Conservation (phyloP, 2,888 invertebrate genomes). For the Trileptium ribeirensis region DNA sequence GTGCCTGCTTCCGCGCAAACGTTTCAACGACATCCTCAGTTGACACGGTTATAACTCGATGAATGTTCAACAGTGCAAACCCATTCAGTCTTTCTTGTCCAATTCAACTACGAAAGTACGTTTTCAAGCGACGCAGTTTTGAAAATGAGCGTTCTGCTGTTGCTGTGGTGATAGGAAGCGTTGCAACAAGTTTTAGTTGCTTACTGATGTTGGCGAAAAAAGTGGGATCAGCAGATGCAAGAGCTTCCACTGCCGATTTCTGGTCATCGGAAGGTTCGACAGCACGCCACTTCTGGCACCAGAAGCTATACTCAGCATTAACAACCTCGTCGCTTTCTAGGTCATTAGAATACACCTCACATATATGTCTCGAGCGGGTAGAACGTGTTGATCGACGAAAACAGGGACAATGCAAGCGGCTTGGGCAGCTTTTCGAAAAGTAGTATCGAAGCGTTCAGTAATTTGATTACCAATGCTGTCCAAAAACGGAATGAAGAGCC, state of each 20-base stretch:
- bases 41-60: neutral
- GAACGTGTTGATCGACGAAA: too few relatives aligned
- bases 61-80: too few relatives aligned
- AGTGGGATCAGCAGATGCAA: neutral
- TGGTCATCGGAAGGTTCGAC: neutral
- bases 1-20: too few relatives aligned
- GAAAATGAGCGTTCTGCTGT: conserved; percentile 17
- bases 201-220: neutral
- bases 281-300: too few relatives aligned
- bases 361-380: neutral
- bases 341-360: neutral
- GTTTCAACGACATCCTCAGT: neutral
- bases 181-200: neutral
- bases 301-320: neutral
- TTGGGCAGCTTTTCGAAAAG: neutral
- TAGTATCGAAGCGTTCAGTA: too few relatives aligned
- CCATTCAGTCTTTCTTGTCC: neutral
- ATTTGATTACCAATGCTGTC: too few relatives aligned
- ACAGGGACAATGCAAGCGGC: neutral
- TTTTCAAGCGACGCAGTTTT: too few relatives aligned
- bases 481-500: too few relatives aligned
- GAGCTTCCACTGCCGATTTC: neutral
- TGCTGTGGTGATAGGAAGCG: conserved; percentile 15
- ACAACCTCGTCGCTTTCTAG: neutral
- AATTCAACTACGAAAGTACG: neutral